Conservation (phyloP, 2,797 vertebrate genomes). For the Hoplostethus mediterraneus region DNA sequence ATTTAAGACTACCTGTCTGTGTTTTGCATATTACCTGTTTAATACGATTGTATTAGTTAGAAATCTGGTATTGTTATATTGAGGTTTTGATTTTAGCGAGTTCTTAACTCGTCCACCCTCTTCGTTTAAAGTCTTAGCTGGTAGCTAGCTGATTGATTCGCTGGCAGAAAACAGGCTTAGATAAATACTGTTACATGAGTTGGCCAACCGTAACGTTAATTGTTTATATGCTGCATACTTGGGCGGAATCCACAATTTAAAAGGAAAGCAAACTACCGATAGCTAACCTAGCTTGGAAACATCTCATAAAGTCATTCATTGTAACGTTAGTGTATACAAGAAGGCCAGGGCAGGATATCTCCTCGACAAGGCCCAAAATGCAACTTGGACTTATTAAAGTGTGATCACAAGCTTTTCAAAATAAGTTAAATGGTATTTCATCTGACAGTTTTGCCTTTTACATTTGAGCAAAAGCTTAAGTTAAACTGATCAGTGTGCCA, state of each 20-base stretch:
- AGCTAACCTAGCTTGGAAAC: rapidly evolving
- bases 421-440: constrained; percentile 31
- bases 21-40: no score
- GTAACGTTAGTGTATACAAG: constrained; percentile 1
- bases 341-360: constrained; percentile 48
- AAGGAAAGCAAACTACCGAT: rapidly evolving
- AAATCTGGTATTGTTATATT: not conserved
- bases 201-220: constrained; percentile 23
- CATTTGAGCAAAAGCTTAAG: not conserved
- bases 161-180: constrained; percentile 33
- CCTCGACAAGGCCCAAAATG: constrained; percentile 58
- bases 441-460: constrained; percentile 50
- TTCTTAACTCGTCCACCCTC: constrained; percentile 23
- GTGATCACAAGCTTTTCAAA: constrained; percentile 29
- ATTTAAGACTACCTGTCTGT: not conserved
- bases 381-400: constrained; percentile 56
- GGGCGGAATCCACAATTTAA: not conserved
- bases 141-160: constrained; percentile 36
- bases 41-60: rapidly evolving
- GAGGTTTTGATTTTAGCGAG: not conserved
- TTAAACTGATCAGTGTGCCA: not conserved
- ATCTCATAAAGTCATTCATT: constrained; percentile 1
- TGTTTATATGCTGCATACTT: not conserved
- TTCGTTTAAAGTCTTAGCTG: constrained; percentile 30
- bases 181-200: constrained; percentile 41